Evolutionary conservation across 1,140 invertebrate genomes (phyloP).

Genomic region (Odontomachus brunneus): DNA sequence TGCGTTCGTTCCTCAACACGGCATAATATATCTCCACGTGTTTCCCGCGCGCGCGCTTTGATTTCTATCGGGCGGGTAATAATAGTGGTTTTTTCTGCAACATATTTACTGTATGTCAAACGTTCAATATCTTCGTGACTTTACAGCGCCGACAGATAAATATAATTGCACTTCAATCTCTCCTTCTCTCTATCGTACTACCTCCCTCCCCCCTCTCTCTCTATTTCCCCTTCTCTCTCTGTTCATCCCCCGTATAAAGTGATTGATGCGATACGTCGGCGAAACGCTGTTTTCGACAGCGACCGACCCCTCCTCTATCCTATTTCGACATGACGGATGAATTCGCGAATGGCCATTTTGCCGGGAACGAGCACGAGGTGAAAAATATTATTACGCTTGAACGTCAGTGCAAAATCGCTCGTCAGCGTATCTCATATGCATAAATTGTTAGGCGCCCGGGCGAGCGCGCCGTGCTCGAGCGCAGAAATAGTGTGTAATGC

Average conservation of each 20-base stretch:
- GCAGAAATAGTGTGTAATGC: not conserved
- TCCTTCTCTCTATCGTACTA: not conserved
- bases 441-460: slow-evolving; percentile 26
- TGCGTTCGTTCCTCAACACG: not conserved
- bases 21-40: not conserved
- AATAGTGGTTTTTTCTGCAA: not conserved
- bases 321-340: slow-evolving; percentile 77
- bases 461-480: not conserved
- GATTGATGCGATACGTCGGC: slow-evolving; percentile 59
- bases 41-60: not conserved
- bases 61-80: not conserved
- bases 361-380: slow-evolving; percentile 34
- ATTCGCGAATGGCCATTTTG: slow-evolving; percentile 68
- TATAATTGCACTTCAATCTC: slow-evolving; percentile 29
- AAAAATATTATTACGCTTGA: slow-evolving; percentile 64
- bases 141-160: slow-evolving; percentile 21
- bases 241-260: slow-evolving; percentile 39
- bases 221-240: slow-evolving; percentile 15
- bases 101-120: slow-evolving; percentile 19
- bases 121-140: slow-evolving; percentile 17
- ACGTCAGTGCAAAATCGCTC: slow-evolving; percentile 24
- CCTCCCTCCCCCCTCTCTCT: not conserved
- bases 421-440: slow-evolving; percentile 49
- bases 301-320: slow-evolving; percentile 58
- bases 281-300: slow-evolving; percentile 74